phyloP scores from a whole-genome alignment of 2,888 invertebrate genomes.

The Heliconius cydno region DNA sequence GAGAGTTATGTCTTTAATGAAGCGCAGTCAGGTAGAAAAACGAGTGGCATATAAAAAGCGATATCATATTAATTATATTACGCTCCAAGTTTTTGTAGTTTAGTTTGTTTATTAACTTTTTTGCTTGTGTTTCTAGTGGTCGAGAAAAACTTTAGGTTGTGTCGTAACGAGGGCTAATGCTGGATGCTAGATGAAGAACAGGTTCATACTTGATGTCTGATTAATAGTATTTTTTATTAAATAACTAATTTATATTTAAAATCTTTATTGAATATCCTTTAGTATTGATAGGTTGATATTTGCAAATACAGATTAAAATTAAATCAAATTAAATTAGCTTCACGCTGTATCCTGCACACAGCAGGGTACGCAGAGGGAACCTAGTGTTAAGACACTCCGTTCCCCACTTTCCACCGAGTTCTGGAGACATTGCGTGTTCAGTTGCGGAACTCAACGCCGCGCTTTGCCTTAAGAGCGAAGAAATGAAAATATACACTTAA shows the following conservation, averaged over 20 bases:
- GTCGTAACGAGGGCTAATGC: slow-evolving; percentile 30
- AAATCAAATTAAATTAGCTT: no score
- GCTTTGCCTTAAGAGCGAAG: no score
- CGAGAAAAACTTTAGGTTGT: slow-evolving; percentile 29
- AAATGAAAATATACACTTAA: no score
- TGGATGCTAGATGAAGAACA: slow-evolving; percentile 3
- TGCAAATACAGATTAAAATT: neutral
- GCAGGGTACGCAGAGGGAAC: no score
- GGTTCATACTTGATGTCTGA: slow-evolving; percentile 15
- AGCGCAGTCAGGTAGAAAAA: slow-evolving; percentile 28
- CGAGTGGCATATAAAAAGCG: slow-evolving; percentile 30
- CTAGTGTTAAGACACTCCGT: no score
- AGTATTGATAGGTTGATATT: slow-evolving; percentile 24
- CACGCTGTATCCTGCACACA: no score
- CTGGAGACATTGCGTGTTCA: no score
- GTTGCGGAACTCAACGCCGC: no score
- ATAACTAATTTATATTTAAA: slow-evolving; percentile 14
- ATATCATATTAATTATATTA: slow-evolving; percentile 39
- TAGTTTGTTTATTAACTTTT: slow-evolving; percentile 37
- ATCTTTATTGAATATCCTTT: slow-evolving; percentile 12
- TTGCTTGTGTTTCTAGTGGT: slow-evolving; percentile 29
- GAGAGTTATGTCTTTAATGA: slow-evolving; percentile 4
- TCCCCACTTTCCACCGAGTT: no score
- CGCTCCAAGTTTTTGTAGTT: slow-evolving; percentile 29
- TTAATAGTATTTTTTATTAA: slow-evolving; percentile 14